These are phyloP conservation scores for Elachura formosa DNA, from an alignment of 2,113 vertebrate species.

Conservation along the genomic window DNA sequence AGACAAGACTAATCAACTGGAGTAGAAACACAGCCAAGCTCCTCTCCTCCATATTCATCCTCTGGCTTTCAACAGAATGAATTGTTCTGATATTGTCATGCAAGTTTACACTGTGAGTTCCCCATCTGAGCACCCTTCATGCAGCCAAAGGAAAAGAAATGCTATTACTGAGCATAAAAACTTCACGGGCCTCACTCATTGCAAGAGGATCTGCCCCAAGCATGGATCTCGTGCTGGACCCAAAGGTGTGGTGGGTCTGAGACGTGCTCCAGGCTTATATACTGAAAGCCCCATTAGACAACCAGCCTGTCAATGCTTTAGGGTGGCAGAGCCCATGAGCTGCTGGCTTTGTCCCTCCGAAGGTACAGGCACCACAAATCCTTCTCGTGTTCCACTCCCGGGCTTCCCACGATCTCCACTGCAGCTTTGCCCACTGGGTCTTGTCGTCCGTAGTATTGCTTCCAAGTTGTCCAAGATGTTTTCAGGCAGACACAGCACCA, in stretches of 20 bases:
- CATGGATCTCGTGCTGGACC: background rate
- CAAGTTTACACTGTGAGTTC: background rate
- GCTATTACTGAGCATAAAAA: background rate
- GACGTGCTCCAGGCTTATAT: background rate
- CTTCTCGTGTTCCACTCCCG: fast-evolving
- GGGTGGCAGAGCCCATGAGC: background rate
- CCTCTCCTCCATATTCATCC: background rate
- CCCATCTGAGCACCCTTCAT: background rate
- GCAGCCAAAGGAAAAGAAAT: background rate
- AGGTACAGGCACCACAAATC: background rate
- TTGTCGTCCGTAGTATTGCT: background rate
- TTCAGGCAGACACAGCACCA: background rate
- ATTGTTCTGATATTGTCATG: background rate
- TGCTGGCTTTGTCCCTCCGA: background rate
- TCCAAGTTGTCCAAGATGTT: background rate
- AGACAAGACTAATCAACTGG: background rate
- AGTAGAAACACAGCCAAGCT: background rate
- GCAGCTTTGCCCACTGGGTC: background rate
- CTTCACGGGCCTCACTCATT: background rate
- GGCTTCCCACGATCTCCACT: background rate
- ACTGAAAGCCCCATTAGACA: background rate
- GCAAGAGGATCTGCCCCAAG: background rate
- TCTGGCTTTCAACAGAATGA: background rate
- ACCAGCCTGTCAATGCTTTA: background rate
- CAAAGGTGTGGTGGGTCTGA: background rate